A percentile compares a stretch with the other conserved stretches of the same genome.
Evolutionary conservation across 1,140 invertebrate genomes (phyloP).

Genomic region (Agrypnia vestita): DNA sequence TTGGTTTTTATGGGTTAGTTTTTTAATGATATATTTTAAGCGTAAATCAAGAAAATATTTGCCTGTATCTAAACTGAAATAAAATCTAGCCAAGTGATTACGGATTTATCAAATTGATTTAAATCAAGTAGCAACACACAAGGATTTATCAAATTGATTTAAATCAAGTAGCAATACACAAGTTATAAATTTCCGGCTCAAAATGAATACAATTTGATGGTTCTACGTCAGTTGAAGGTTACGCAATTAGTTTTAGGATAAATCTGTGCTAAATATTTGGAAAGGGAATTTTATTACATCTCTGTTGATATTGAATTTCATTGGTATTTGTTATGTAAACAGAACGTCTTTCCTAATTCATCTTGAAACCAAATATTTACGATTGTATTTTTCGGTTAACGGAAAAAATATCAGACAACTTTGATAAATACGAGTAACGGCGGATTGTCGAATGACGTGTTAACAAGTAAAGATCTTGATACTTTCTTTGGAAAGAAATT

Average conservation of each 20-base stretch:
- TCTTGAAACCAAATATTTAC: constrained; percentile 9
- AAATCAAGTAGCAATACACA: too few relatives aligned
- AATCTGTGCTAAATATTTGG: background rate
- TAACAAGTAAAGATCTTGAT: background rate
- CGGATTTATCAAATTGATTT: too few relatives aligned
- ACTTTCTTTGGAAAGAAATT: too few relatives aligned
- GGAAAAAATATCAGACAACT: background rate
- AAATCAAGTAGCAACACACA: too few relatives aligned
- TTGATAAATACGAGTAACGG: too few relatives aligned
- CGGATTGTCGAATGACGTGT: background rate
- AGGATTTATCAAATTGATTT: too few relatives aligned
- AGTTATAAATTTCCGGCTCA: too few relatives aligned
- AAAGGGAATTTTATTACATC: background rate
- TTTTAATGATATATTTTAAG: too few relatives aligned
- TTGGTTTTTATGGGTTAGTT: too few relatives aligned
- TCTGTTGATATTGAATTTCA: constrained; percentile 16
- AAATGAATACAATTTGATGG: background rate
- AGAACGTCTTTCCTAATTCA: background rate
- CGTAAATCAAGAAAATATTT: too few relatives aligned
- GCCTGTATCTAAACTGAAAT: too few relatives aligned
- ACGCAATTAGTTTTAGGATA: background rate
- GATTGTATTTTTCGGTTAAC: background rate
- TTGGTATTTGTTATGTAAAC: background rate
- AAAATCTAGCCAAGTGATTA: too few relatives aligned
- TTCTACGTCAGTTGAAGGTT: background rate